A percentile compares a stretch with the other conserved stretches of the same genome.
Conservation (phyloP, 2,113 vertebrate genomes). For the Chionodraco myersi region DNA sequence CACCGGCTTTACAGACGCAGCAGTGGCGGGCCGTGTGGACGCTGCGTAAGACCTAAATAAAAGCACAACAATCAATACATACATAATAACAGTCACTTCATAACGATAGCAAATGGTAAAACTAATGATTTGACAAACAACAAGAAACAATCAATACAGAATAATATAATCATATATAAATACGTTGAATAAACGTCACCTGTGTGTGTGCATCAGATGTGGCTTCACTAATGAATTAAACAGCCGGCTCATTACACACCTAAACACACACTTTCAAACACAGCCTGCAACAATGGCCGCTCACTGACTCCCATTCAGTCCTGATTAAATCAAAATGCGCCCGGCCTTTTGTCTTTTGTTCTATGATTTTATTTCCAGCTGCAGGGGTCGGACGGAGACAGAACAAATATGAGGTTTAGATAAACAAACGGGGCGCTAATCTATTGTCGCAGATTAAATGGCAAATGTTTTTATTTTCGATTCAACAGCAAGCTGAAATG, state of each 20-base stretch:
- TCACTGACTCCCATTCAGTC: slow-evolving; percentile 61
- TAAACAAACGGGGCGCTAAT: slow-evolving; percentile 71
- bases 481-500: slow-evolving; percentile 23
- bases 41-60: no score
- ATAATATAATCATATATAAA: no score
- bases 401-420: slow-evolving; percentile 49
- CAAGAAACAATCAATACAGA: no score
- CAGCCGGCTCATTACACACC: slow-evolving; percentile 66
- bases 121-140: no score
- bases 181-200: neutral
- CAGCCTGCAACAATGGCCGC: slow-evolving; percentile 66
- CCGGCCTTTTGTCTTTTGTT: slow-evolving; percentile 69
- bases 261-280: slow-evolving; percentile 38
- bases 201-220: slow-evolving; percentile 21
- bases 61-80: no score
- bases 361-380: slow-evolving; percentile 59
- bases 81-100: no score
- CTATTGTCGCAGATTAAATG: slow-evolving; percentile 70
- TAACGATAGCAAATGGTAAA: no score
- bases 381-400: slow-evolving; percentile 6
- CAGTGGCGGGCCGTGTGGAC: no score
- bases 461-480: slow-evolving; percentile 35
- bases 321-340: slow-evolving; percentile 76
- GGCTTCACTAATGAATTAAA: slow-evolving; percentile 70
- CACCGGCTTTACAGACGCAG: no score